Percentiles rank a stretch among this genome's conserved stretches.
These are phyloP conservation scores for Epizoanthus scotinus DNA, from an alignment of 92 coral and sea anemone genomes.

Conservation along the genomic window DNA sequence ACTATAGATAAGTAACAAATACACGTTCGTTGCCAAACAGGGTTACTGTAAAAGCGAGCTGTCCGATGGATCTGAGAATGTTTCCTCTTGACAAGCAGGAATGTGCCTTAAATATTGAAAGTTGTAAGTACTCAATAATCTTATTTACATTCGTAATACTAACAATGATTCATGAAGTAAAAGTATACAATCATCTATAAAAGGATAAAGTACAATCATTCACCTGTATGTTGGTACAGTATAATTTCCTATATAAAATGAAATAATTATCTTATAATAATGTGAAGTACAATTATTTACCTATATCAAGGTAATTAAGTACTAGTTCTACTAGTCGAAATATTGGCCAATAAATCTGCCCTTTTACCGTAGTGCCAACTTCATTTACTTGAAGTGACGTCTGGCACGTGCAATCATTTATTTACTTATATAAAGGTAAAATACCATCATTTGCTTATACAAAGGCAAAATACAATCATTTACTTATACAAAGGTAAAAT, in stretches of 20 bases:
- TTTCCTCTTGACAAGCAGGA: conserved; percentile 92
- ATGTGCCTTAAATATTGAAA: conserved; percentile 88
- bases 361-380: too few relatives aligned
- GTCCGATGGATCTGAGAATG: conserved; percentile 93
- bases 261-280: not conserved
- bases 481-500: too few relatives aligned
- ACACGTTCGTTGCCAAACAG: conserved; percentile 32
- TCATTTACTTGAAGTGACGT: too few relatives aligned
- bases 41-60: conserved; percentile 88
- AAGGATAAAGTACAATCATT: not conserved
- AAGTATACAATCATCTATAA: not conserved
- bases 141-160: not conserved
- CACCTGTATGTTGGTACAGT: not conserved
- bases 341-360: too few relatives aligned
- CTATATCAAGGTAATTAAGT: too few relatives aligned
- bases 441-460: too few relatives aligned
- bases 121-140: conserved; percentile 73
- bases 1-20: not conserved
- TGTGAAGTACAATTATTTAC: not conserved
- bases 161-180: not conserved
- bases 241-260: not conserved
- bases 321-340: too few relatives aligned
- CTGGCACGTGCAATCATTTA: too few relatives aligned
- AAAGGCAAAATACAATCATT: too few relatives aligned
- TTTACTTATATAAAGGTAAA: not conserved